phyloP scores from a whole-genome alignment of 2,113 vertebrate genomes.

The Aegithalos caudatus region DNA sequence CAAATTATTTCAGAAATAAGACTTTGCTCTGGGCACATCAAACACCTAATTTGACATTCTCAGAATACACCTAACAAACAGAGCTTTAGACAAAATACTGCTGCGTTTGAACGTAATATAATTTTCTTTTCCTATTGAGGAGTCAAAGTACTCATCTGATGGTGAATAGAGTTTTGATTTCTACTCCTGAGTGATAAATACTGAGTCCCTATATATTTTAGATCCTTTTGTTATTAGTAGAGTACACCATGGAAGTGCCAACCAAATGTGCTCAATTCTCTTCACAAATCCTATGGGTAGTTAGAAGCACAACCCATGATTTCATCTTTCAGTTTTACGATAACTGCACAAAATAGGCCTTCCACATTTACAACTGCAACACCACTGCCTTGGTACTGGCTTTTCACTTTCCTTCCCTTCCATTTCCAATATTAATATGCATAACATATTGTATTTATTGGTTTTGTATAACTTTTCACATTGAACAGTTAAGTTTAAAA shows the following conservation, averaged over 20 bases:
- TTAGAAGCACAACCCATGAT: background rate
- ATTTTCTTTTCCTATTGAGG: background rate
- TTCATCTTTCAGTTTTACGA: background rate
- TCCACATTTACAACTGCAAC: background rate
- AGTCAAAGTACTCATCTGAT: background rate
- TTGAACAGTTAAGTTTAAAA: background rate
- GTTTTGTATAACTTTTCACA: background rate
- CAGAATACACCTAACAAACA: background rate
- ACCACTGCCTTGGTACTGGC: background rate
- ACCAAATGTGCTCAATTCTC: background rate
- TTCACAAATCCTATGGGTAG: background rate
- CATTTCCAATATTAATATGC: background rate
- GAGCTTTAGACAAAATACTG: background rate
- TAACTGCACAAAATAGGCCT: background rate
- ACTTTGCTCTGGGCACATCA: background rate
- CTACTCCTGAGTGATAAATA: background rate
- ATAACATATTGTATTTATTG: background rate
- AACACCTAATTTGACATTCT: background rate
- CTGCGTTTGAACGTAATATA: background rate
- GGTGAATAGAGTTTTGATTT: background rate
- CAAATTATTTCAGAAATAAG: background rate
- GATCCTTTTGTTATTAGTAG: background rate
- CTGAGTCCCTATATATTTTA: background rate
- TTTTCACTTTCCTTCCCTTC: background rate
- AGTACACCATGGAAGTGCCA: background rate